Base-by-base conservation (phyloP, 2,888 invertebrate species). In the Cancer borealis region DNA sequence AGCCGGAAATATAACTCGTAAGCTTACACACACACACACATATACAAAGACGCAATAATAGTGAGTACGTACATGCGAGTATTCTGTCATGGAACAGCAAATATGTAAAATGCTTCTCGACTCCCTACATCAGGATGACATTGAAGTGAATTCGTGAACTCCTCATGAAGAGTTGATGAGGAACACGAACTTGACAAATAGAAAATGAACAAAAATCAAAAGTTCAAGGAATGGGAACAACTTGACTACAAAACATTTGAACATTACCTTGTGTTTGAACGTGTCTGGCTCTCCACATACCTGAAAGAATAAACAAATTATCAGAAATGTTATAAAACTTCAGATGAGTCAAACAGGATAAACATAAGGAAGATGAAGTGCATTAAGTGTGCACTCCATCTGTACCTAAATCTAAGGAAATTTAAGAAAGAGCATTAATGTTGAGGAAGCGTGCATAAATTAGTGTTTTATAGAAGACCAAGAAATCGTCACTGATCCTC, bases 201-300 rank as follows among this genome's bases (percentile, higher is more conserved):
- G n/a, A 5, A 73, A 1, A 26, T 8, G 60, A 5, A 73, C n/a
- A 6, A 73, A 73, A 4, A 26, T 26, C 26, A n/a, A 73, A n/a
- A 73, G n/a, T 4, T 10, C 6, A 49, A 54, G 17, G 21, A 60
- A 60, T 60, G 26, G 73, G 26, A n/a, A n/a, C 73, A 79, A 79
- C 73, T 79, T n/a, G 73, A 79, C 60, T 60, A 26, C 84, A 84
- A 84, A 39, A 12, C 84, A 84, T 14, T 0, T 1, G 14, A 30
- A 84, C 84, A 84, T 39, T 84, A 84, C 84, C 84, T 84, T 84
- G 39, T 84, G 12, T 84, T 30, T 84, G 84, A 39, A 39, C 30
- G n/a, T 39, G 39, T n/a, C 84, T 30, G 10, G n/a, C 12, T 39
- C 84, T 84, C 84, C 30, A 84, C 84, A 84, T 84, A 84, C 84